These are phyloP conservation scores for Ormyrus labotus DNA, from an alignment of 2,888 invertebrate species.

Conservation along the genomic window DNA sequence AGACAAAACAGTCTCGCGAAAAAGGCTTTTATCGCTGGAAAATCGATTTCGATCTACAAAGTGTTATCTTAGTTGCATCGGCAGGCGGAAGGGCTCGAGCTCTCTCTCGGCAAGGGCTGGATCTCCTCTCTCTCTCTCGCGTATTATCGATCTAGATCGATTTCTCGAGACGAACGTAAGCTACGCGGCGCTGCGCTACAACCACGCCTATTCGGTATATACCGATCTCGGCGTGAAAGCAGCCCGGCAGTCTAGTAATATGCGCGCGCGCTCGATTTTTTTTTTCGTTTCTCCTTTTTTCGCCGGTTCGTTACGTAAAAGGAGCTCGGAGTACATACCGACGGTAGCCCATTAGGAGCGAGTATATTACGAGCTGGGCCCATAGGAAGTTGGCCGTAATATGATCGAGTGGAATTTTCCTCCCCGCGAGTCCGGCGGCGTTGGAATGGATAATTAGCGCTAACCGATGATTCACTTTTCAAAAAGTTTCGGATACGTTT, in stretches of 20 bases:
- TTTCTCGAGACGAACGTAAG: too few species aligned
- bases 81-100: too few species aligned
- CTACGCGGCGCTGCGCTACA: too few species aligned
- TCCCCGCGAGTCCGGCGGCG: background rate
- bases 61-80: too few species aligned
- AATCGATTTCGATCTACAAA: too few species aligned
- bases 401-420: slow-evolving; percentile 40
- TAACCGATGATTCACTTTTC: slow-evolving; percentile 6
- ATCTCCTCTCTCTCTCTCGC: too few species aligned
- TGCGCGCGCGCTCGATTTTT: background rate
- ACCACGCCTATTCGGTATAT: too few species aligned
- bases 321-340: background rate
- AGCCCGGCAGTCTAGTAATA: background rate
- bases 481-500: background rate
- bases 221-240: slow-evolving; percentile 5
- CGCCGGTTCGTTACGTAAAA: slow-evolving; percentile 9
- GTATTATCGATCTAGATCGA: too few species aligned
- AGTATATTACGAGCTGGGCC: background rate
- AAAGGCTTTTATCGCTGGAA: too few species aligned
- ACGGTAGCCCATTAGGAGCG: slow-evolving; percentile 24
- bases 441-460: slow-evolving; percentile 13
- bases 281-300: background rate
- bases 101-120: too few species aligned
- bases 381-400: slow-evolving; percentile 10
- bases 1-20: too few species aligned